Percentiles rank a stretch among this genome's conserved stretches.
phyloP scores from a whole-genome alignment of 2,888 invertebrate species.

The Nomada lathburiana region DNA sequence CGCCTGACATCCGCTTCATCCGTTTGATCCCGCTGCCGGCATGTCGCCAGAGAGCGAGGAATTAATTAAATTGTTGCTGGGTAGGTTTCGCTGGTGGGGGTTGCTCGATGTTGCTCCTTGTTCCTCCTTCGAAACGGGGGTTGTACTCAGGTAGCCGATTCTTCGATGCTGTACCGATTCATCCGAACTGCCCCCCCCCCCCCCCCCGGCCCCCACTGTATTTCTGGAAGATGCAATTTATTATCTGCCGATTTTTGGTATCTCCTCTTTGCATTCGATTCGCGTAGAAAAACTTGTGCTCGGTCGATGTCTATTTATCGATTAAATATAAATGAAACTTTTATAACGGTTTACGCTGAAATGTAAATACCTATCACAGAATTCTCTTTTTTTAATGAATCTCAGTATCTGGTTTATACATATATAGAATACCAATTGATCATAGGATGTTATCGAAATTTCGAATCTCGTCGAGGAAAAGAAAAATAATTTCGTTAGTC shows the following conservation, averaged over 20 bases:
- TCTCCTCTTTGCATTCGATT: no score
- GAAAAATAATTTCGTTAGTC: background rate
- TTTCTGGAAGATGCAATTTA: background rate
- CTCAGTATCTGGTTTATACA: no score
- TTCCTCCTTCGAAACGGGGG: slow-evolving; percentile 9
- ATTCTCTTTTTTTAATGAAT: no score
- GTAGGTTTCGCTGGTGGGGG: slow-evolving; percentile 29
- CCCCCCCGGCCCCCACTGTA: background rate
- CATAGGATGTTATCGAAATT: no score
- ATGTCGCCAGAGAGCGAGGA: slow-evolving; percentile 51
- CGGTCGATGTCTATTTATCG: no score
- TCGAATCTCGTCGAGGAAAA: no score
- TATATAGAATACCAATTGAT: no score
- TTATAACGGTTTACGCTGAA: no score
- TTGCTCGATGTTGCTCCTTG: background rate
- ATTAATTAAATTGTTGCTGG: slow-evolving; percentile 60
- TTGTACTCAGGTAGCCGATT: slow-evolving; percentile 22
- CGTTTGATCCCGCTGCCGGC: slow-evolving; percentile 55
- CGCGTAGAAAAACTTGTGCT: no score
- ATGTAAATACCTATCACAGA: no score
- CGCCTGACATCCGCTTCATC: slow-evolving; percentile 58
- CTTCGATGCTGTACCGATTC: background rate
- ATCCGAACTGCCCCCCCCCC: background rate
- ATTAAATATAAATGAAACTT: no score
- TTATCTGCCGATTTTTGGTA: background rate